Percentiles rank a stretch among this genome's conserved stretches.
Evolutionary conservation across 2,797 vertebrate species (phyloP).

Genomic region (Lacerta agilis): DNA sequence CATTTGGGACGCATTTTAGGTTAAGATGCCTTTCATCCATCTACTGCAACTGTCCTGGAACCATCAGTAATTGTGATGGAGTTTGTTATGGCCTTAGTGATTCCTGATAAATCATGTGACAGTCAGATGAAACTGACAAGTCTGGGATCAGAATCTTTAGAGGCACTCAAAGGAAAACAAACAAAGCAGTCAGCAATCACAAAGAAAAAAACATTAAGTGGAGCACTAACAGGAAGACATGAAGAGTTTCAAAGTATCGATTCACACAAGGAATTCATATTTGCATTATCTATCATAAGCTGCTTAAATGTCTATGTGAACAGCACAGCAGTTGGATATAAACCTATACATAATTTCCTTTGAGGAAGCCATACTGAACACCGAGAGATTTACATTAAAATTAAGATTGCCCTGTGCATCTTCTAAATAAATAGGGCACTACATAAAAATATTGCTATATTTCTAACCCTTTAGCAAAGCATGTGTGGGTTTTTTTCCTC

Average conservation of each 20-base stretch:
- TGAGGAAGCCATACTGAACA: not conserved
- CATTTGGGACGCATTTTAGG: constrained; percentile 9
- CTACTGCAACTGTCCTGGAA: not conserved
- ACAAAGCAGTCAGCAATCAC: constrained; percentile 11
- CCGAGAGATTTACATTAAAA: not conserved
- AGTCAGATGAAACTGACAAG: constrained; percentile 21
- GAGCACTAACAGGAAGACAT: not conserved
- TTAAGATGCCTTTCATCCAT: constrained; percentile 12
- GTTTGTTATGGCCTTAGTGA: constrained; percentile 13
- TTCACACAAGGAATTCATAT: not conserved
- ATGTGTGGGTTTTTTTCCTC: not conserved
- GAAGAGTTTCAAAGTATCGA: constrained; percentile 1
- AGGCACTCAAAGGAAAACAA: constrained; percentile 9
- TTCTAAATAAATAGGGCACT: not conserved
- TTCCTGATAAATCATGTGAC: constrained; percentile 15
- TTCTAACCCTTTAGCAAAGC: not conserved
- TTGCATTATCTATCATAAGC: constrained; percentile 1
- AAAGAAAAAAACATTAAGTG: constrained; percentile 1
- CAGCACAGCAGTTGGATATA: not conserved
- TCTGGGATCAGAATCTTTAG: constrained; percentile 21
- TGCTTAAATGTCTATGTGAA: not conserved
- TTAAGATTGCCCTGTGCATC: not conserved
- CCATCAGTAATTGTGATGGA: constrained; percentile 8
- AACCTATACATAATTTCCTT: not conserved
- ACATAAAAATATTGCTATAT: not conserved